Evolutionary conservation across 2,797 vertebrate species (phyloP), one percentile per base, ranked within the genome.

Genomic region (Echeneis naucrates): DNA sequence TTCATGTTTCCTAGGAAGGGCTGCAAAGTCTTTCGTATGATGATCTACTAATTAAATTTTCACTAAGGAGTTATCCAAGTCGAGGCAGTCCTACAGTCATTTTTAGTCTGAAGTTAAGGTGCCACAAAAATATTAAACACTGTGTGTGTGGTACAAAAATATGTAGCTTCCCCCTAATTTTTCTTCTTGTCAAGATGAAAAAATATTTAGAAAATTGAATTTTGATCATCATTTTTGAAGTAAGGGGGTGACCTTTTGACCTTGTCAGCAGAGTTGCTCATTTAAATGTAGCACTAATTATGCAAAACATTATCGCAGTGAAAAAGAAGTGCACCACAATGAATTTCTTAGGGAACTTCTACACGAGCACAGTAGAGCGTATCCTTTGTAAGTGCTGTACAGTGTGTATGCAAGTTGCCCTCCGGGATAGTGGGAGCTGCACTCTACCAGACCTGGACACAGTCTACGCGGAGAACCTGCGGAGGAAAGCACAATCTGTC

Each of bases 1-100:
- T 68, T 79, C 32, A 67, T 45, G 24, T 44, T 45, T 35, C 55
- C 40, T 72, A 58, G 24, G 19, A 54, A 42, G 48, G 51, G 16
- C 45, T 47, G 52, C 13, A 47, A 50, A 45, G 47, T 52, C 30
- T 55, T 45, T 14, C 23, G 26, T 19, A 30, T 67, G 47, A 54
- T 48, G 40, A 81, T 61, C 60, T 45, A 53, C 68, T 70, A 72
- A 79, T 77, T 71, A 79, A 24, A 3, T 21, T 26, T 58, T 33
- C 8, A 55, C 4, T n/a, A n/a, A n/a, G n/a, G n/a, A n/a, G n/a
- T n/a, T n/a, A n/a, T n/a, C 32, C 54, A 56, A 48, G 33, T 75
- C 42, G 26, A 56, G 6, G 42, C 66, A 35, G 37, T 65, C 42
- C 35, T 53, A 44, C 13, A 71, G 21, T 40, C 50, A 56, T 57